Conservation (phyloP, 92 coral and sea anemone species). For the Epizoanthus fatuus region DNA sequence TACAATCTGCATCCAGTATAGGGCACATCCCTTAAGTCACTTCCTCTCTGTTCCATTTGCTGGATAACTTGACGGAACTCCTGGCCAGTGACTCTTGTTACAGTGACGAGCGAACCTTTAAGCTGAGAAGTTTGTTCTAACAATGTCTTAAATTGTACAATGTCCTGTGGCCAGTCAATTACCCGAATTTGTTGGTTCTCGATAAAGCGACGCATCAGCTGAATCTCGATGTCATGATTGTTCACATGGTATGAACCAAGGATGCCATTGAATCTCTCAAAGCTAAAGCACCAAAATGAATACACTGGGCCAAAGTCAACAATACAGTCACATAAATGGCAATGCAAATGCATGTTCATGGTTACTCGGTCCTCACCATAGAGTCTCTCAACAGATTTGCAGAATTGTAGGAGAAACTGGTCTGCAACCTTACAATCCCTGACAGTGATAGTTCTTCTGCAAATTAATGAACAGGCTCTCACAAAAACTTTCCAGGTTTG, state of each 20-base stretch:
- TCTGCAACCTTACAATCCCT: constrained; percentile 45
- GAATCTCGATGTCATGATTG: constrained; percentile 31
- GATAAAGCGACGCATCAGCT: constrained; percentile 11
- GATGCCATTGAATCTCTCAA: constrained; percentile 51
- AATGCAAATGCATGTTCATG: constrained; percentile 65
- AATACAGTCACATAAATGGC: constrained; percentile 62
- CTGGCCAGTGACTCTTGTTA: constrained; percentile 19
- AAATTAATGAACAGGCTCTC: constrained; percentile 54
- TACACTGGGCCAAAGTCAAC: constrained; percentile 71
- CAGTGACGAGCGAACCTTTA: constrained; percentile 41
- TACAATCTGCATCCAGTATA: constrained; percentile 16
- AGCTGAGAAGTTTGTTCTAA: background rate
- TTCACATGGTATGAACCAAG: constrained; percentile 11
- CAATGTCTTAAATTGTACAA: background rate
- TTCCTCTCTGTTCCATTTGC: constrained; percentile 20
- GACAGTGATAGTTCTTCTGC: constrained; percentile 35
- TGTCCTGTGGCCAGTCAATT: background rate
- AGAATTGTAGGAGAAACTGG: constrained; percentile 51
- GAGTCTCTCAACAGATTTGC: constrained; percentile 44
- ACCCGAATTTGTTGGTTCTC: constrained; percentile 19
- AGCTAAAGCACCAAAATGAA: constrained; percentile 64
- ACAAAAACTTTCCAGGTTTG: constrained; percentile 72
- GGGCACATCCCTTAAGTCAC: constrained; percentile 12
- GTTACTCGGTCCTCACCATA: constrained; percentile 47
- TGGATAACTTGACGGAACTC: constrained; percentile 8